Evolutionary conservation across 2,888 invertebrate species (phyloP), one percentile per base, ranked within the genome.

Genomic region (Orgyia antiqua): DNA sequence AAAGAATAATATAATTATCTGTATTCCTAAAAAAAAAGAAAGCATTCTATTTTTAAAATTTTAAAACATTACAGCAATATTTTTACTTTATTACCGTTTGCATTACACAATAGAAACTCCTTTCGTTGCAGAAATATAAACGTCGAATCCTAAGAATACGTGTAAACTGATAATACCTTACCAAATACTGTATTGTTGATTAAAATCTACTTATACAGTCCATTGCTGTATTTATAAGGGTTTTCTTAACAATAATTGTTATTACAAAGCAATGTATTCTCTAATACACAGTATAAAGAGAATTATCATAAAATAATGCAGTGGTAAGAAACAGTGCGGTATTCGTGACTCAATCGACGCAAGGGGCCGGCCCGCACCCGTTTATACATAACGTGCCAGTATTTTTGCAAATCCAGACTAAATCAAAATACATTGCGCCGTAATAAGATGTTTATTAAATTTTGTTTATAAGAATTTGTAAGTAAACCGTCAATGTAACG

Each of bases 321-420:
- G 60, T 62, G 58, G 64, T 63, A 52, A 31, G 33, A 40, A 44
- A 47, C 55, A 42, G 67, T 65, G 68, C 70, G 68, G 63, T 38
- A 64, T 68, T 71, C 71, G 72, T 73, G 74, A 74, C 66, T 68
- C 73, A 68, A 68, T 68, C 63, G 59, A 59, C 61, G 70, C 63
- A 69, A 70, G 68, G 67, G 66, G 57, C 53, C 60, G 59, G 15
- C 15, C 15, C 15, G 61, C 57, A 54, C 59, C 57, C 51, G 59
- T 54, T 39, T 50, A 51, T 58, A 57, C 54, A 39, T 43, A 57
- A 50, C 42, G 41, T 36, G 31, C 44, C 31, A 36, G 34, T 33
- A 34, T 35, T 18, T 40, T 33, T 42, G 39, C 49, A 44, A 45
- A 40, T 41, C 39, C 43, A 25, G 25, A 35, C 45, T 35, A 33